phyloP scores from a whole-genome alignment of 2,888 invertebrate genomes.

The Sinhomidia bicolor region DNA sequence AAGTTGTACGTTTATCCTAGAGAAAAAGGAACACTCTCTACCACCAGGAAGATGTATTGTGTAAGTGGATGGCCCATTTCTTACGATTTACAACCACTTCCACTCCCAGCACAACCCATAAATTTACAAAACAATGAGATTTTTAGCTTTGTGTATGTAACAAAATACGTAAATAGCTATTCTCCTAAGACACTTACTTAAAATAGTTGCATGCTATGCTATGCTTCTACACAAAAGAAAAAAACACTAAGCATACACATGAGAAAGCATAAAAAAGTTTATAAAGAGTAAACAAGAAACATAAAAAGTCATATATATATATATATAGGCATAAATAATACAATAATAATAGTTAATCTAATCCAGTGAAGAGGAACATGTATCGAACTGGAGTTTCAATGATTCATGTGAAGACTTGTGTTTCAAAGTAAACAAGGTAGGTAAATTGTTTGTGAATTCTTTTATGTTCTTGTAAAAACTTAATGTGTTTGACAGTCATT shows the following conservation, averaged over 20 bases:
- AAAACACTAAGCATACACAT: constrained; percentile 7
- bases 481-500: neutral
- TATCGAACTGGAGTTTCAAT: too few relatives aligned
- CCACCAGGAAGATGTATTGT: constrained; percentile 53
- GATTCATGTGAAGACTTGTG: too few relatives aligned
- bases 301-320: too few relatives aligned
- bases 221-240: neutral
- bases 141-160: constrained; percentile 9
- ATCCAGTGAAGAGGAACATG: too few relatives aligned
- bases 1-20: neutral
- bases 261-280: constrained; percentile 27
- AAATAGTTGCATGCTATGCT: too few relatives aligned
- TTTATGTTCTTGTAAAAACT: too few relatives aligned
- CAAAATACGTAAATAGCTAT: constrained; percentile 27
- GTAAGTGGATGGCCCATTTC: constrained; percentile 56
- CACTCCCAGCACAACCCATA: constrained; percentile 66
- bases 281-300: neutral
- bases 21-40: neutral
- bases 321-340: neutral
- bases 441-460: too few relatives aligned
- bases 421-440: too few relatives aligned
- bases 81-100: constrained; percentile 67
- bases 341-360: neutral
- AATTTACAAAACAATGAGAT: constrained; percentile 66
- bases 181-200: constrained; percentile 50